Evolutionary conservation across 53 echinoderm and acorn worm species (phyloP).

Genomic region (Echinarachnius parma): DNA sequence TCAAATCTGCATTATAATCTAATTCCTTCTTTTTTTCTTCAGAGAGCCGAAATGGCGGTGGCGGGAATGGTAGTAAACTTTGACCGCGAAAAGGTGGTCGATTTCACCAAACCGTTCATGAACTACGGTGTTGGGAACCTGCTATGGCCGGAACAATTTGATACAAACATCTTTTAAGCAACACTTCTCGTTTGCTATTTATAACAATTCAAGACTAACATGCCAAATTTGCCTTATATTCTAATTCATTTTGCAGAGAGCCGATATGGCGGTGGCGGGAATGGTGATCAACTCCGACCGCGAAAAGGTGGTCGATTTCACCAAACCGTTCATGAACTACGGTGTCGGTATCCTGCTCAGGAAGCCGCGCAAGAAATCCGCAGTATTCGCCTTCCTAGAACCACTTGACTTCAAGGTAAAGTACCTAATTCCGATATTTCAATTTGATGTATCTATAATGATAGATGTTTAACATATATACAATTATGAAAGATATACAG

Average conservation of each 20-base stretch:
- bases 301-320: conserved; percentile 92
- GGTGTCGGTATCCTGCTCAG: conserved; percentile 92
- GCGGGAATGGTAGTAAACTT: conserved; percentile 99
- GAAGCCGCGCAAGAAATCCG: conserved; percentile 80
- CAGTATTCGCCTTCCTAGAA: conserved; percentile 90
- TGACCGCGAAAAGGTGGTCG: conserved; percentile 85
- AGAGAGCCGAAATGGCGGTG: conserved; percentile 92
- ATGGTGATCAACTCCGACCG: conserved; percentile 98
- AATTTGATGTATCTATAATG: too few relatives aligned
- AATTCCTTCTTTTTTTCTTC: neutral
- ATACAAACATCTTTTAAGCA: too few relatives aligned
- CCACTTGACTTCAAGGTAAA: conserved; percentile 76
- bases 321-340: conserved; percentile 99
- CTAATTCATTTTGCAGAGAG: conserved; percentile 54
- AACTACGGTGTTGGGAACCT: conserved; percentile 98
- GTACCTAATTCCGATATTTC: too few relatives aligned
- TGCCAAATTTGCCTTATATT: too few relatives aligned
- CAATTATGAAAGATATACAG: too few relatives aligned
- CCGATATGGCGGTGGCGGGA: conserved; percentile 94
- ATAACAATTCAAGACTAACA: too few relatives aligned
- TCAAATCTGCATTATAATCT: too few relatives aligned
- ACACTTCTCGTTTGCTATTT: too few relatives aligned
- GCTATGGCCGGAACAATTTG: too few relatives aligned
- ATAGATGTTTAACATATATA: too few relatives aligned
- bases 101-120: conserved; percentile 99